phyloP scores from a whole-genome alignment of 2,797 vertebrate species.

The Gastrophryne carolinensis region DNA sequence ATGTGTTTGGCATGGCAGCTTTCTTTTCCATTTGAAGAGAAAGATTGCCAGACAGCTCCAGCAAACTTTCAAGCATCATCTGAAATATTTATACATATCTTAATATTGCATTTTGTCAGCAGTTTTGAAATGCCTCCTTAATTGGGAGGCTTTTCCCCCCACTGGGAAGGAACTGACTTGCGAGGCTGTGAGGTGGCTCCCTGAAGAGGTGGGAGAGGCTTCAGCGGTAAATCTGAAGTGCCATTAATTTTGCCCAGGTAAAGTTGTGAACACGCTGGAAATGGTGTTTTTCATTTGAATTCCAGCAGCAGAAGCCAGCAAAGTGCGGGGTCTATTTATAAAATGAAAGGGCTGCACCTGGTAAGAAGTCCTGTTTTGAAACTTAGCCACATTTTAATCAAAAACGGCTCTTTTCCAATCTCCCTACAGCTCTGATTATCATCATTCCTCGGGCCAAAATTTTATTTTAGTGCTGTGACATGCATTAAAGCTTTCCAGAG shows the following conservation, averaged over 20 bases:
- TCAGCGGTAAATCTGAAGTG: constrained; percentile 37
- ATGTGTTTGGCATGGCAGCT: constrained; percentile 18
- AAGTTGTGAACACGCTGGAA: constrained; percentile 15
- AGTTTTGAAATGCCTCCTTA: constrained; percentile 41
- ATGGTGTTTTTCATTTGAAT: constrained; percentile 23
- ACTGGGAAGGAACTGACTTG: constrained; percentile 20
- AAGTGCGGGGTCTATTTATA: constrained; percentile 35
- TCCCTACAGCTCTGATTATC: constrained; percentile 40
- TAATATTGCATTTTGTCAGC: constrained; percentile 47
- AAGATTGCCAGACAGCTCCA: constrained; percentile 23
- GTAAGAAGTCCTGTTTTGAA: constrained; percentile 35
- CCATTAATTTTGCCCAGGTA: constrained; percentile 26
- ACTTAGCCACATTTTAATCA: constrained; percentile 41
- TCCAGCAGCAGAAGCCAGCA: constrained; percentile 27
- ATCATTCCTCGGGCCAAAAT: constrained; percentile 1
- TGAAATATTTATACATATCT: constrained; percentile 48
- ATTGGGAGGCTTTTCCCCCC: constrained; percentile 32
- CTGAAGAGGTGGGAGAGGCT: constrained; percentile 36
- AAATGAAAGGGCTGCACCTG: constrained; percentile 42
- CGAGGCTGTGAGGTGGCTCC: constrained; percentile 8
- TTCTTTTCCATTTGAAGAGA: constrained; percentile 30
- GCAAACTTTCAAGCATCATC: constrained; percentile 36
- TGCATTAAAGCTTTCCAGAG: constrained; percentile 31
- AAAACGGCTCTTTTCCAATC: constrained; percentile 34
- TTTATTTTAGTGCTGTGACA: constrained; percentile 2